Percentiles rank a stretch among this genome's conserved stretches.
phyloP scores from a whole-genome alignment of 1,140 invertebrate species.

The Zaprionus capensis region DNA sequence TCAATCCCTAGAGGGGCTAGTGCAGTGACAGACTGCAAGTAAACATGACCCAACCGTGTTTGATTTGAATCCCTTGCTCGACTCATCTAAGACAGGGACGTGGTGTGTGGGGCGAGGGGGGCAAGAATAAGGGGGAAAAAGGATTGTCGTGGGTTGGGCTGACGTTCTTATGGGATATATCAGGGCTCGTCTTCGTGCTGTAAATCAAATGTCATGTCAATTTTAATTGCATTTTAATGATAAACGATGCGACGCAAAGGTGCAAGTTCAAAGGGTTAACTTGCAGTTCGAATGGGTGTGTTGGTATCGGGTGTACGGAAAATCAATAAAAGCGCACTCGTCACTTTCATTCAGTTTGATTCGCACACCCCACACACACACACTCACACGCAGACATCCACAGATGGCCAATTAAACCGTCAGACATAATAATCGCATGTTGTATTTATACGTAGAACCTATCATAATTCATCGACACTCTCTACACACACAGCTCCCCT shows the following conservation, averaged over 20 bases:
- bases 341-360: slow-evolving; percentile 67
- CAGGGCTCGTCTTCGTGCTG: slow-evolving; percentile 27
- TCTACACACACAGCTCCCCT: neutral
- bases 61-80: slow-evolving; percentile 28
- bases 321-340: slow-evolving; percentile 52
- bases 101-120: neutral
- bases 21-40: slow-evolving; percentile 39
- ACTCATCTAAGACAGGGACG: neutral
- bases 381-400: neutral
- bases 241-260: slow-evolving; percentile 58
- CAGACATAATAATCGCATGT: slow-evolving; percentile 40
- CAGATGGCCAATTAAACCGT: slow-evolving; percentile 31
- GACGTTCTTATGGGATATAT: neutral
- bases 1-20: neutral
- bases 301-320: slow-evolving; percentile 4
- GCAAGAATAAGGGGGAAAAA: no score
- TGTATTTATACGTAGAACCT: slow-evolving; percentile 5
- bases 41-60: slow-evolving; percentile 34
- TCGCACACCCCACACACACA: slow-evolving; percentile 2
- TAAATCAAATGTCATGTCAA: slow-evolving; percentile 78
- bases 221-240: slow-evolving; percentile 79
- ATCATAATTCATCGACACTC: slow-evolving; percentile 44
- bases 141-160: no score
- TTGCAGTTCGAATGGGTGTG: slow-evolving; percentile 20
- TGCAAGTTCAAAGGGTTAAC: slow-evolving; percentile 55